These are phyloP conservation scores for Brachionus calyciflorus DNA, from an alignment of 1,140 invertebrate genomes.

Conservation along the genomic window DNA sequence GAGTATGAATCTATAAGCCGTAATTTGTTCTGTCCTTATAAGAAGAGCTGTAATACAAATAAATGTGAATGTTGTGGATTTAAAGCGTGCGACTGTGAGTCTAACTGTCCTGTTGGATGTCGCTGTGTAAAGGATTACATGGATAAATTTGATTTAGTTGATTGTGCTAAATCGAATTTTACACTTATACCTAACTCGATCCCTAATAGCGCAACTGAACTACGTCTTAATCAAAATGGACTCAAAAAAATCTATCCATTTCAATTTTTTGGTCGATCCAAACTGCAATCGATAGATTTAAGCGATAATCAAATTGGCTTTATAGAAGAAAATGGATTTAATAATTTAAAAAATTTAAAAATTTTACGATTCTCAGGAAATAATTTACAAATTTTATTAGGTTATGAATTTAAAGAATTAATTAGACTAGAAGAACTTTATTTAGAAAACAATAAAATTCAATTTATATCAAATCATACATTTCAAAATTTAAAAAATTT, in stretches of 20 bases:
- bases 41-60: not conserved
- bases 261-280: not conserved
- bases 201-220: not conserved
- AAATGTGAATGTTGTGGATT: not conserved
- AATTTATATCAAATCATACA: slow-evolving; percentile 15
- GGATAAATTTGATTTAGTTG: not conserved
- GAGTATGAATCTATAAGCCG: not conserved
- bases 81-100: not conserved
- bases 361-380: not conserved
- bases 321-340: slow-evolving; percentile 18
- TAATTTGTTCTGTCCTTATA: slow-evolving; percentile 18
- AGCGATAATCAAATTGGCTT: not conserved
- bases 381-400: not conserved
- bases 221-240: not conserved
- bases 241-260: not conserved
- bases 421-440: not conserved
- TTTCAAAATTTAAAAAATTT: not conserved
- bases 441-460: slow-evolving; percentile 11
- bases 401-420: slow-evolving; percentile 21
- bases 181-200: not conserved
- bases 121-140: not conserved
- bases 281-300: not conserved
- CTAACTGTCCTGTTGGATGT: not conserved
- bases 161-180: not conserved
- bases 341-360: not conserved